These are phyloP conservation scores for Cryptocephalus primarius DNA, from an alignment of 2,888 invertebrate species.

Conservation along the genomic window DNA sequence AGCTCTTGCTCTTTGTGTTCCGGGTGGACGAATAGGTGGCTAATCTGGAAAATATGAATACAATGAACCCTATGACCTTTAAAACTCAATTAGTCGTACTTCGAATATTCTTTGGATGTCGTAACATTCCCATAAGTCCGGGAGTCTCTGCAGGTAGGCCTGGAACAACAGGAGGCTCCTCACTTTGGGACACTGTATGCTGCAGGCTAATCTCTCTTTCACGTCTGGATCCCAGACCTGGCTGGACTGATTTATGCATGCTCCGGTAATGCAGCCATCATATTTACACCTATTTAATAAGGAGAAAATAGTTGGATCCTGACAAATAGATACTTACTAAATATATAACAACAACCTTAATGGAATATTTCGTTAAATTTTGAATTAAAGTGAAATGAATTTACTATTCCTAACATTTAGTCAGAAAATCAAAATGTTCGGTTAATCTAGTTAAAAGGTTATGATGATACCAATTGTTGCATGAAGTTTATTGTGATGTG, in stretches of 20 bases:
- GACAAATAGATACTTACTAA: conserved; percentile 11
- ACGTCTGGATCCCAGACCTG: conserved; percentile 43
- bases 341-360: background rate
- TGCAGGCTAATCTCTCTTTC: conserved; percentile 43
- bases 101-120: conserved; percentile 40
- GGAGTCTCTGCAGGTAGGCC: conserved; percentile 40
- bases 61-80: background rate
- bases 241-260: conserved; percentile 38
- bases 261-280: conserved; percentile 35
- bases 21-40: conserved; percentile 39
- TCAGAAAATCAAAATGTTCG: too few species aligned
- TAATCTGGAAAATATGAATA: conserved; percentile 33
- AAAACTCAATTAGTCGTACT: conserved; percentile 25
- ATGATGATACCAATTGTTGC: too few species aligned
- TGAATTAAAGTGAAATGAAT: too few species aligned
- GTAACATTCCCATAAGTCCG: conserved; percentile 39
- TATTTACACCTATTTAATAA: conserved; percentile 29
- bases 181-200: conserved; percentile 34
- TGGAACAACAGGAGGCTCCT: conserved; percentile 41
- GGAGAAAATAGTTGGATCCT: conserved; percentile 9
- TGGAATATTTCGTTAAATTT: background rate
- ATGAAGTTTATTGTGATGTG: too few species aligned
- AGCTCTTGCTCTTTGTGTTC: conserved; percentile 42
- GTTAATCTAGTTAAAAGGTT: too few species aligned
- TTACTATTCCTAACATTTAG: too few species aligned